Evolutionary conservation across 2,113 vertebrate genomes (phyloP).

Genomic region (Eurystomus gularis): DNA sequence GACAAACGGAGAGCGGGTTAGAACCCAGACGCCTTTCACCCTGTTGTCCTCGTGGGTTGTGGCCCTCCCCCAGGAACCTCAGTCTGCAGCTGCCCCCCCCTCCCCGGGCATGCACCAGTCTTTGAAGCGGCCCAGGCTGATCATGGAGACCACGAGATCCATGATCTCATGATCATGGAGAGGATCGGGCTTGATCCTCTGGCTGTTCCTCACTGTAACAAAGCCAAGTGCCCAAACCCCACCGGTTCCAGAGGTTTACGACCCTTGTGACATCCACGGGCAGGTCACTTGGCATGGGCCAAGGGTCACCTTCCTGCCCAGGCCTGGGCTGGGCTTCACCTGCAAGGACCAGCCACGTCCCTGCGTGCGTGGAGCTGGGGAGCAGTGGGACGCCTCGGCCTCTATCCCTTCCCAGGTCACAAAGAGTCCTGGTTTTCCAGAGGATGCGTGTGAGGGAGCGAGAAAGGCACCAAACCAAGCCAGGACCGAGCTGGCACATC

Average conservation of each 20-base stretch:
- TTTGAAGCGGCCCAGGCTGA: background rate
- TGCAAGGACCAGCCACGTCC: background rate
- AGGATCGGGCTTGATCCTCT: background rate
- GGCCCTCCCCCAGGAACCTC: background rate
- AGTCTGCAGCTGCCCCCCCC: background rate
- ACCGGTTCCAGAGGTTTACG: fast-evolving
- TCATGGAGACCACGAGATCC: no score
- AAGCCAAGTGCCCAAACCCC: background rate
- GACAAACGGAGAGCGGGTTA: background rate
- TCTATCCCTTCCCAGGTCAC: no score
- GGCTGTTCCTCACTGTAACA: background rate
- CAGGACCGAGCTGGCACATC: fast-evolving
- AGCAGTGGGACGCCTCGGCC: background rate
- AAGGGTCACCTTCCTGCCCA: background rate
- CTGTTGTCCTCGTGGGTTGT: fast-evolving
- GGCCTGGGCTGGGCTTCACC: background rate
- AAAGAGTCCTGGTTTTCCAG: background rate
- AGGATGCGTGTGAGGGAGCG: background rate
- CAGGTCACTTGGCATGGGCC: background rate
- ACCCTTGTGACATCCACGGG: background rate
- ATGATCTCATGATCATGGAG: no score
- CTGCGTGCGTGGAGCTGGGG: fast-evolving
- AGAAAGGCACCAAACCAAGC: background rate
- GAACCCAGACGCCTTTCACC: fast-evolving
- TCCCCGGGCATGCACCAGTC: background rate